Evolutionary conservation across 2,888 invertebrate species (phyloP), one percentile per base, ranked within the genome.

Genomic region (Didymodactylos carnosus): DNA sequence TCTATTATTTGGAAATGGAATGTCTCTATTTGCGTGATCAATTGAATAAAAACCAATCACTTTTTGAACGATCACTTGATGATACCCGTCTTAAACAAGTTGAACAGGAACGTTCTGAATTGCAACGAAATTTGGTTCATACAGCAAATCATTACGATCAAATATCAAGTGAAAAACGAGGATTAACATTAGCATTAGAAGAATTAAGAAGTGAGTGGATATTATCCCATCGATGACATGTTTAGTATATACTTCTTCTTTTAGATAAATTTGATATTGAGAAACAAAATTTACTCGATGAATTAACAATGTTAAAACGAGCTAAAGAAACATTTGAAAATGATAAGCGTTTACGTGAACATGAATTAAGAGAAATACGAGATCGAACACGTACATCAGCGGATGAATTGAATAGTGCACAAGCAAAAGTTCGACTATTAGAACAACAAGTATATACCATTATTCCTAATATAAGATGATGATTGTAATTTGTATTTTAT

Each of bases 1-100:
- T 83, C 49, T 83, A 83, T 76, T 82, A 82, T 77, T 78, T 83
- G 69, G 83, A 83, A 73, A 79, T 82, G 41, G 83, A 83, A 73
- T 79, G 82, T 27, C 82, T 80, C 76, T 82, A 82, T 78, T 77
- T 83, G 62, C 62, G 62, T n/a, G 62, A 62, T 35, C 62, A 62
- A 19, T 10, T 62, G 19, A 62, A 62, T 27, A 62, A 62, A 35
- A 62, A 62, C n/a, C 35, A 29, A 0, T 35, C 7, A 6, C 8
- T 62, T n/a, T 11, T 62, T 19, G n/a, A 35, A 35, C 62, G 62
- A 35, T 35, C 62, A 35, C 13, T 62, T 7, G 35, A 35, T 35
- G n/a, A 16, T 35, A 35, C 29, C 35, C 62, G 25, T 19, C 0
- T 62, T 10, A 11, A 62, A 35, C 19, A 62, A n/a, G 11, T 29